A percentile compares a stretch with the other conserved stretches of the same genome.
Evolutionary conservation across 2,797 vertebrate species (phyloP).

Genomic region (Lemur catta): DNA sequence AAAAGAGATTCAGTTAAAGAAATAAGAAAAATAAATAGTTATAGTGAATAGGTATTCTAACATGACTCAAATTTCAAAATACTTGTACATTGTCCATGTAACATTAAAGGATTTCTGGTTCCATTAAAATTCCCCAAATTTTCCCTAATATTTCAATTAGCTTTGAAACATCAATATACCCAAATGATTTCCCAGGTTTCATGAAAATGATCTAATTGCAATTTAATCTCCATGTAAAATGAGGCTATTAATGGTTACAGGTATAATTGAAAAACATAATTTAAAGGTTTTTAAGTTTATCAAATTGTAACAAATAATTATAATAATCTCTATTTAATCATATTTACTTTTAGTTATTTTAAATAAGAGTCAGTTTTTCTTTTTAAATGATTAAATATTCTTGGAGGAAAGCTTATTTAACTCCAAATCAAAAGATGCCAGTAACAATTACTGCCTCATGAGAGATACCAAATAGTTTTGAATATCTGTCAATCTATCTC

Average conservation of each 20-base stretch:
- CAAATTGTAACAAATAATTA: conserved; percentile 4
- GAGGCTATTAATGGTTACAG: not conserved
- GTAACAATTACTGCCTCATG: not conserved
- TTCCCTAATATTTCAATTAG: conserved; percentile 4
- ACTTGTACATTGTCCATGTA: not conserved
- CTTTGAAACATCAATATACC: not conserved
- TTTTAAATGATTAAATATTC: not conserved
- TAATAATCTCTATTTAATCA: not conserved
- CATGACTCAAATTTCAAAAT: not conserved
- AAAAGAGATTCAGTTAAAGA: not conserved
- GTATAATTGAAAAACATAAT: conserved; percentile 38
- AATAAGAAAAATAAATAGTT: not conserved
- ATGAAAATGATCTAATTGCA: not conserved
- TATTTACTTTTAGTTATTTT: not conserved
- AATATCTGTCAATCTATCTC: not conserved
- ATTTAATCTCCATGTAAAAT: not conserved
- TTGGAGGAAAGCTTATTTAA: not conserved
- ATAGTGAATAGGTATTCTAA: not conserved
- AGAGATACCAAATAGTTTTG: not conserved
- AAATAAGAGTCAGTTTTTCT: not conserved
- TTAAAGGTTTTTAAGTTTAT: conserved; percentile 5
- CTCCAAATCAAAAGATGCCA: not conserved
- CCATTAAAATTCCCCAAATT: not conserved
- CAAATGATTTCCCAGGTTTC: conserved; percentile 9
- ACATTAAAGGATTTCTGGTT: not conserved